Conservation (phyloP, 2,113 vertebrate species). For the Centropristis striata region DNA sequence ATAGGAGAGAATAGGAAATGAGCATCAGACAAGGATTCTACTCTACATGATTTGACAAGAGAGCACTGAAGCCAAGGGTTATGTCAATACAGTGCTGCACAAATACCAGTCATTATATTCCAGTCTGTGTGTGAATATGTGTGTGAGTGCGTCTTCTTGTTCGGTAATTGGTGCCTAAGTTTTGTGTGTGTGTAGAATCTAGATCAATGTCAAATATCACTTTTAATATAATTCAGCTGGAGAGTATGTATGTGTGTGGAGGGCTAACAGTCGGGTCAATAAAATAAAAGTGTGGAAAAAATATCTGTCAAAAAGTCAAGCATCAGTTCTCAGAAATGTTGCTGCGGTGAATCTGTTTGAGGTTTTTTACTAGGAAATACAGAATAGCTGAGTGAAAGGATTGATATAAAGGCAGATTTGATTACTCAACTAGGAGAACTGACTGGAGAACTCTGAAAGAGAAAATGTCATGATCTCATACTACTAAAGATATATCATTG, state of each 20-base stretch:
- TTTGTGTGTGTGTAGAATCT: not conserved
- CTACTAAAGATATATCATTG: too few relatives aligned
- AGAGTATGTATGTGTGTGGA: not conserved
- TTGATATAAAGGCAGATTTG: not conserved
- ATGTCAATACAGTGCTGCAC: constrained; percentile 53
- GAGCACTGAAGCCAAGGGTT: constrained; percentile 48
- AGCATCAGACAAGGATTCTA: constrained; percentile 49
- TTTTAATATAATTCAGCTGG: constrained; percentile 25
- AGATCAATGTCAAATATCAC: constrained; percentile 36
- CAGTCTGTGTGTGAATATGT: not conserved
- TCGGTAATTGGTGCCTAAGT: not conserved
- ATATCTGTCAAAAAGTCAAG: constrained; percentile 15
- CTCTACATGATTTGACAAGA: constrained; percentile 62
- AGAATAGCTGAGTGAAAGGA: not conserved
- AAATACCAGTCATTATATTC: constrained; percentile 38
- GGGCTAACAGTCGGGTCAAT: not conserved
- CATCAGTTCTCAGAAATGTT: not conserved
- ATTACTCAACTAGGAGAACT: not conserved
- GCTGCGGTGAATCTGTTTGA: not conserved
- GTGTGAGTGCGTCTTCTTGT: not conserved
- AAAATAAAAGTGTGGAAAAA: not conserved
- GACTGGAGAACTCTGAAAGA: not conserved
- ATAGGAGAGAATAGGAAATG: constrained; percentile 72
- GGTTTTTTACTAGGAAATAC: not conserved
- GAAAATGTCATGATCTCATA: not conserved